These are phyloP conservation scores for Metridium senile DNA, from an alignment of 92 coral and sea anemone species.

Conservation along the genomic window DNA sequence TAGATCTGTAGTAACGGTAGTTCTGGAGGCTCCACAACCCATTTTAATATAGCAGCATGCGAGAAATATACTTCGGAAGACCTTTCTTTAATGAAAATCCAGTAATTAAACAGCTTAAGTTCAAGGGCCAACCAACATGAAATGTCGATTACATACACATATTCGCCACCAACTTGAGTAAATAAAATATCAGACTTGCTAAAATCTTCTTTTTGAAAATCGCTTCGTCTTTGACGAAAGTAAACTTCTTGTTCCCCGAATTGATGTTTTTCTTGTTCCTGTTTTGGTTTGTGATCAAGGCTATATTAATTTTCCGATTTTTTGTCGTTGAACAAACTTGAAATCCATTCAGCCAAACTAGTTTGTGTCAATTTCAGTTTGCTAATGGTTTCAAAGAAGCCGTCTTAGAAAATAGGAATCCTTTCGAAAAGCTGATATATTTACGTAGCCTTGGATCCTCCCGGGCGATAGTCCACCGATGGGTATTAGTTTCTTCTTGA, in stretches of 20 bases:
- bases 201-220: background rate
- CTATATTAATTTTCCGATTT: background rate
- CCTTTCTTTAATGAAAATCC: background rate
- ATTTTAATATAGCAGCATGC: background rate
- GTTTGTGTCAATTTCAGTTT: background rate
- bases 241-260: background rate
- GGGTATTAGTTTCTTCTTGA: background rate
- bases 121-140: background rate
- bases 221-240: background rate
- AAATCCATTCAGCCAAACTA: conserved; percentile 15
- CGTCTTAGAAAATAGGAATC: background rate
- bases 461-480: background rate
- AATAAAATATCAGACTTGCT: background rate
- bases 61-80: background rate
- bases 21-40: conserved; percentile 27
- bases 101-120: background rate
- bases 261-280: background rate
- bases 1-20: conserved; percentile 5
- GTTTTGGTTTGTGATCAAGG: background rate
- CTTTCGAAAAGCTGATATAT: background rate
- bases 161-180: conserved; percentile 2
- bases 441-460: background rate
- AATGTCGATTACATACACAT: background rate
- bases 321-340: conserved; percentile 2
- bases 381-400: background rate